Conservation (phyloP, 2,113 vertebrate genomes). For the Gallinago paraguaiae region DNA sequence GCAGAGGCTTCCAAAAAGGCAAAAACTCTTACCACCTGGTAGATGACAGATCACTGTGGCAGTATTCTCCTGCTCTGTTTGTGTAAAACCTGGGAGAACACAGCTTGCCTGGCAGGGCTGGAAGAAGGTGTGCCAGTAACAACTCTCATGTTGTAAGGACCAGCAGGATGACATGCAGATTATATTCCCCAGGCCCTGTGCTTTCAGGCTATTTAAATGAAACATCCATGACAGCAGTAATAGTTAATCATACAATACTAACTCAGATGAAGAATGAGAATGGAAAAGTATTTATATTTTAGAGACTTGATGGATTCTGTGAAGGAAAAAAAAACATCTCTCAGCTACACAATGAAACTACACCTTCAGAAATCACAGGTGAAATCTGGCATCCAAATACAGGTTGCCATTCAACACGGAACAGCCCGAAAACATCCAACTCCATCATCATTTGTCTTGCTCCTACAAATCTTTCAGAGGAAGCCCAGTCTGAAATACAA, state of each 20-base stretch:
- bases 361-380: background rate
- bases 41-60: background rate
- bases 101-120: background rate
- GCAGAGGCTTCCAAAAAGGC: background rate
- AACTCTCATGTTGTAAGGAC: background rate
- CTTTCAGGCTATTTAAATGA: background rate
- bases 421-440: background rate
- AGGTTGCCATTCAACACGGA: background rate
- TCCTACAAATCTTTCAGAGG: background rate
- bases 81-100: background rate
- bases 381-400: background rate
- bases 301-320: background rate
- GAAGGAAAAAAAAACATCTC: background rate
- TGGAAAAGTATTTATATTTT: background rate
- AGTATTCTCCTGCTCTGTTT: background rate
- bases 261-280: background rate
- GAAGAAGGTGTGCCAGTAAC: background rate
- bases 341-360: background rate
- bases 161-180: background rate
- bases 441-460: background rate
- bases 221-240: background rate
- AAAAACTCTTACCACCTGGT: background rate
- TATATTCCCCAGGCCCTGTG: background rate
- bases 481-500: background rate
- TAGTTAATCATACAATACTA: background rate